These are phyloP conservation scores for Paratilapia polleni DNA, from an alignment of 2,113 vertebrate genomes.

Conservation along the genomic window DNA sequence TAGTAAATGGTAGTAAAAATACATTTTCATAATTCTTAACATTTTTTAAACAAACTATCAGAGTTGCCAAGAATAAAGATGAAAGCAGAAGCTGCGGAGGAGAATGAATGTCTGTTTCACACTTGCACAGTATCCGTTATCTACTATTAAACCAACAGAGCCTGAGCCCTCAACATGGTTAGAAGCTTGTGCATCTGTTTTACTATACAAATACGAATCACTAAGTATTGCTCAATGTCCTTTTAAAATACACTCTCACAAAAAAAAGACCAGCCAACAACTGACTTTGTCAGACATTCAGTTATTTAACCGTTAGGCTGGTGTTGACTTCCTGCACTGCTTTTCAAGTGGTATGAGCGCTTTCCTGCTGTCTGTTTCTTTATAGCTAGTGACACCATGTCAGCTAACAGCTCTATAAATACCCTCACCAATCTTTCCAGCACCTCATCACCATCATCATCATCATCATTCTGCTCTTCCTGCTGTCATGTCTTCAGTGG, in stretches of 20 bases:
- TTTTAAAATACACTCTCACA: not conserved
- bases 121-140: not conserved
- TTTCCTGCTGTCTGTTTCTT: not conserved
- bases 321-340: not conserved
- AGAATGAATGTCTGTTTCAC: not conserved
- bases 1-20: not conserved
- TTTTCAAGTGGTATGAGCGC: not conserved
- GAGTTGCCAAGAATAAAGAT: not conserved
- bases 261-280: not conserved
- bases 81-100: not conserved
- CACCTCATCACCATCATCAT: not conserved
- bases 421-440: constrained; percentile 17
- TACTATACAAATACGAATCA: not conserved
- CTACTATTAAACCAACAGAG: not conserved
- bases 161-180: not conserved
- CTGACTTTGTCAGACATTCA: not conserved
- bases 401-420: constrained; percentile 35
- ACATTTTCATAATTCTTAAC: not conserved
- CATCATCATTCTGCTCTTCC: not conserved
- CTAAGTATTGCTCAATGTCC: not conserved
- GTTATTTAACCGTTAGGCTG: not conserved
- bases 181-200: not conserved
- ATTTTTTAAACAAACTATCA: too few relatives aligned
- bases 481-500: not conserved
- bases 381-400: not conserved